Evolutionary conservation across 2,888 invertebrate species (phyloP).

Genomic region (Onchidella celtica): DNA sequence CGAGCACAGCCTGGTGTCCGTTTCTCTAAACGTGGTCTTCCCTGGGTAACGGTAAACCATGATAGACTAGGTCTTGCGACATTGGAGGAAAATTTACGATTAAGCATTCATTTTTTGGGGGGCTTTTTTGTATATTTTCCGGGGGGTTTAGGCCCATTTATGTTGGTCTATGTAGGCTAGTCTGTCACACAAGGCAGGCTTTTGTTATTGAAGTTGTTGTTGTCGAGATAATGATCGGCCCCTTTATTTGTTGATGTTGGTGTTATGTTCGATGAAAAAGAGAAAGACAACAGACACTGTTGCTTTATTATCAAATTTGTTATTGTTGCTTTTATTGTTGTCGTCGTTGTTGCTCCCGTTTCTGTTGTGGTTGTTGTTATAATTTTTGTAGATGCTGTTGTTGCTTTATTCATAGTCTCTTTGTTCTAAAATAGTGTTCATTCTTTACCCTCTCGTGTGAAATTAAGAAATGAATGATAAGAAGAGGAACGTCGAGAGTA

Average conservation of each 20-base stretch:
- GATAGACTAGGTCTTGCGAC: not conserved
- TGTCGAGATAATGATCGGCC: too few relatives aligned
- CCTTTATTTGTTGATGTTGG: too few relatives aligned
- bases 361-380: not conserved
- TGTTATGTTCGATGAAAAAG: too few relatives aligned
- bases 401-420: too few relatives aligned
- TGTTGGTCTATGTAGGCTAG: too few relatives aligned
- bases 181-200: too few relatives aligned
- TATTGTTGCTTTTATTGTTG: not conserved
- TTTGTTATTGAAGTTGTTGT: too few relatives aligned
- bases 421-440: too few relatives aligned
- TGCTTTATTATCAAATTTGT: not conserved
- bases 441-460: too few relatives aligned
- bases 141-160: too few relatives aligned
- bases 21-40: not conserved
- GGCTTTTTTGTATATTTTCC: not conserved
- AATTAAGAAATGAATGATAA: too few relatives aligned
- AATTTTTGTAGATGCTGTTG: not conserved
- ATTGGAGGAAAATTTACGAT: not conserved
- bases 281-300: not conserved
- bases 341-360: not conserved
- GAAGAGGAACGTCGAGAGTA: too few relatives aligned
- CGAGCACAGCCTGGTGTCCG: not conserved
- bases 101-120: not conserved
- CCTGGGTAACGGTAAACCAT: not conserved